Evolutionary conservation across 2,797 vertebrate genomes (phyloP).

Genomic region (Anolis apletophallus): DNA sequence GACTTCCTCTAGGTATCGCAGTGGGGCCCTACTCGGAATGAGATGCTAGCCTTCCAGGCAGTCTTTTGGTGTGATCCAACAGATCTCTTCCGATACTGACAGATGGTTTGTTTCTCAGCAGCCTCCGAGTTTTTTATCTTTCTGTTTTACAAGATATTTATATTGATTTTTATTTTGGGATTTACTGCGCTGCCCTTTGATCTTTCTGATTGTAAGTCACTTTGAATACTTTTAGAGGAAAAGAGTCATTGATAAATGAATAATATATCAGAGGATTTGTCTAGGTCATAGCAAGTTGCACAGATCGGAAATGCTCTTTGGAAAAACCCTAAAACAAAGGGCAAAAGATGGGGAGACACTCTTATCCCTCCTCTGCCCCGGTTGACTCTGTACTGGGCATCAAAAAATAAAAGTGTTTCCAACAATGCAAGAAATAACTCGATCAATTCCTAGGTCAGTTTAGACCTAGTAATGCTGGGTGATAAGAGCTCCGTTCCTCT

Average conservation of each 20-base stretch:
- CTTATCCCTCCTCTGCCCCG: no score
- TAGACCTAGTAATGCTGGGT: no score
- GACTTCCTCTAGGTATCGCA: neutral
- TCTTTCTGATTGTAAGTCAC: neutral
- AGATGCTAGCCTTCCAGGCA: neutral
- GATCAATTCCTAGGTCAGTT: neutral
- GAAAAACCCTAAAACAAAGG: neutral
- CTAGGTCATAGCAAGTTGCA: no score
- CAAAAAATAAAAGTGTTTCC: neutral
- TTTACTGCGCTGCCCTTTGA: neutral
- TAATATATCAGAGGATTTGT: neutral
- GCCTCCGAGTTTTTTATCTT: neutral
- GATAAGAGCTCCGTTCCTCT: no score
- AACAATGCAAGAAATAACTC: no score
- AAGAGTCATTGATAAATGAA: neutral
- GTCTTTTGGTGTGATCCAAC: neutral
- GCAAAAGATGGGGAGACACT: neutral
- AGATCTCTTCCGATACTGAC: neutral
- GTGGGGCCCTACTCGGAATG: neutral
- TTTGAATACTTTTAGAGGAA: neutral
- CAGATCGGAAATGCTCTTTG: neutral
- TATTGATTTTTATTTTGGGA: conserved; percentile 15
- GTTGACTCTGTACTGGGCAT: neutral
- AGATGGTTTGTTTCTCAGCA: neutral
- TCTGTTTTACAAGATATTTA: neutral